These are phyloP conservation scores for Rhagonycha lutea DNA, from an alignment of 2,888 invertebrate species.

Conservation along the genomic window DNA sequence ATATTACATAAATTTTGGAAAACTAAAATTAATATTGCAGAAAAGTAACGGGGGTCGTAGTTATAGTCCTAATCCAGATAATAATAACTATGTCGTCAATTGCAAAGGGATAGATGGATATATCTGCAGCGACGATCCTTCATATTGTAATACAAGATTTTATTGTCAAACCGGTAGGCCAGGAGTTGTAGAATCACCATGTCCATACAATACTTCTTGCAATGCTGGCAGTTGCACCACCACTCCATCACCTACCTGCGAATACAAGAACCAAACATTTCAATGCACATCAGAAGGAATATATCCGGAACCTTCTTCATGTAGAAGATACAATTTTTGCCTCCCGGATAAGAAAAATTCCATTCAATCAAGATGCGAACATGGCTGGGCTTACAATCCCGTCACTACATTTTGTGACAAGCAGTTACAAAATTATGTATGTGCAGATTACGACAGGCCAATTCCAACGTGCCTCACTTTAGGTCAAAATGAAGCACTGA, in stretches of 20 bases:
- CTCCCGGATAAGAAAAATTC: not conserved
- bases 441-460: not conserved
- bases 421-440: not conserved
- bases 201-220: not conserved
- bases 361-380: not conserved
- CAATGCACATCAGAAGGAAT: not conserved
- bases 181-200: not conserved
- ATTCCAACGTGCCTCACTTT: not conserved
- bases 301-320: conserved; percentile 6
- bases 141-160: not conserved
- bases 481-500: not conserved
- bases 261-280: not conserved
- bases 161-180: not conserved
- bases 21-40: not conserved
- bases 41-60: not conserved
- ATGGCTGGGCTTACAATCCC: not conserved
- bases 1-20: not conserved
- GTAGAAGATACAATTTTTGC: conserved; percentile 2
- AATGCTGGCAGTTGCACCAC: not conserved
- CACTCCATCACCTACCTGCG: not conserved
- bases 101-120: not conserved
- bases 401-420: not conserved
- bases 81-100: not conserved
- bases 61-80: not conserved
- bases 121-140: not conserved